A percentile compares a stretch with the other conserved stretches of the same genome.
These are phyloP conservation scores for Larimichthys crocea DNA, from an alignment of 2,113 vertebrate genomes.

Conservation along the genomic window DNA sequence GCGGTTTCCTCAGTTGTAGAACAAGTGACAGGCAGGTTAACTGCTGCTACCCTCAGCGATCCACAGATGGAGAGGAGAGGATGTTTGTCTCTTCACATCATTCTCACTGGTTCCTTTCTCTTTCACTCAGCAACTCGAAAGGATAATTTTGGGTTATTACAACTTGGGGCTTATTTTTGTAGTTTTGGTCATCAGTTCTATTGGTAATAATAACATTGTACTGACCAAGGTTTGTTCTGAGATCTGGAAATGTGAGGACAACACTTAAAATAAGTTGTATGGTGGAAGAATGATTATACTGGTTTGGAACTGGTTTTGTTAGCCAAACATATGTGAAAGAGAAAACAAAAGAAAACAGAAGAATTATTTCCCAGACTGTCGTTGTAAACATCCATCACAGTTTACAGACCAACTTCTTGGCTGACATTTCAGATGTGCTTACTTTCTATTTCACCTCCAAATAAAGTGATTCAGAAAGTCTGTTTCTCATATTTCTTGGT, in stretches of 20 bases:
- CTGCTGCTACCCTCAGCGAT: conserved; percentile 41
- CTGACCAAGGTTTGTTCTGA: not conserved
- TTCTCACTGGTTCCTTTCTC: conserved; percentile 19
- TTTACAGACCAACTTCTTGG: not conserved
- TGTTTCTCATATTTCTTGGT: not conserved
- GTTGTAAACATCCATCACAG: not conserved
- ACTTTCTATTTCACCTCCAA: not conserved
- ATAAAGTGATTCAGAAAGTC: not conserved
- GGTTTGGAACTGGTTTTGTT: not conserved
- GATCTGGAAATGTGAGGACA: not conserved
- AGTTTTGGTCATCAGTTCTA: not conserved
- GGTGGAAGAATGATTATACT: not conserved
- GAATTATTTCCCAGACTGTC: not conserved
- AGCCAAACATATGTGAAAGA: not conserved
- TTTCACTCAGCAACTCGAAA: not conserved
- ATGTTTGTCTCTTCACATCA: conserved; percentile 34
- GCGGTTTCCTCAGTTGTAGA: conserved; percentile 67
- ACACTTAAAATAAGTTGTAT: not conserved
- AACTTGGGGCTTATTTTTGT: not conserved
- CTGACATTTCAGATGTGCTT: not conserved
- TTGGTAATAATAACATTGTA: not conserved
- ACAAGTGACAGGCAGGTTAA: conserved; percentile 57
- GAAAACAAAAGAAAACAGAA: not conserved
- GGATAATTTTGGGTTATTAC: not conserved
- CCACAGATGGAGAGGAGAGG: conserved; percentile 34